Evolutionary conservation across 2,888 invertebrate genomes (phyloP), one percentile per base, ranked within the genome.

Genomic region (Melikaiella ostensackeni): DNA sequence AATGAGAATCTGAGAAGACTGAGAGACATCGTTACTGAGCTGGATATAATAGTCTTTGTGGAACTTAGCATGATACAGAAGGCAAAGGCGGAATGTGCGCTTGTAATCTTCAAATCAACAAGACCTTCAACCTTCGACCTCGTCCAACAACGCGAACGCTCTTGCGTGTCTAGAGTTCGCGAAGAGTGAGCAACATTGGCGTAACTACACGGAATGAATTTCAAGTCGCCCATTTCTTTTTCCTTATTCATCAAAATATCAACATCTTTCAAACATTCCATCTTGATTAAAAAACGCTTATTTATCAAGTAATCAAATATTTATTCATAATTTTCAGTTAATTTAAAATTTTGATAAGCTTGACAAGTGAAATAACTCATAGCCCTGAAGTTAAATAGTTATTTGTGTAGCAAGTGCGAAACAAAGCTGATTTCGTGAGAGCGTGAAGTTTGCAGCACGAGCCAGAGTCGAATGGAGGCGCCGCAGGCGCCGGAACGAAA

Each of bases 51-150:
- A 27, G 66, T 66, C 4, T 66, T 50, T 3, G 19, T n/a, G 27
- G 27, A 66, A 27, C 30, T 30, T 50, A 30, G 30, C 27, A 70
- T 46, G 50, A 59, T 75, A 30, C 66, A 55, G 74, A 75, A 76
- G 63, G 76, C 63, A 63, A 76, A 80, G 81, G 80, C 76, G 79
- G 79, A 75, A 76, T 77, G 63, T 38, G 75, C 77, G 62, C 55
- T 55, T 74, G 78, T 38, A 77, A 79, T 81, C 77, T 78, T 73
- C 61, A 75, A 78, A 74, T 80, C 74, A 73, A 80, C 42, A 75
- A 80, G 83, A 86, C 85, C 85, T 85, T 85, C 86, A 81, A 86
- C 85, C 85, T 84, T 85, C 83, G 85, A 84, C 86, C 87, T 84
- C 46, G 57, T 46, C 42, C 80, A 79, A 86, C 81, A 81, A 42